These are phyloP conservation scores for Notoglanidium macrostoma DNA, from an alignment of 2,797 vertebrate species.

Conservation along the genomic window DNA sequence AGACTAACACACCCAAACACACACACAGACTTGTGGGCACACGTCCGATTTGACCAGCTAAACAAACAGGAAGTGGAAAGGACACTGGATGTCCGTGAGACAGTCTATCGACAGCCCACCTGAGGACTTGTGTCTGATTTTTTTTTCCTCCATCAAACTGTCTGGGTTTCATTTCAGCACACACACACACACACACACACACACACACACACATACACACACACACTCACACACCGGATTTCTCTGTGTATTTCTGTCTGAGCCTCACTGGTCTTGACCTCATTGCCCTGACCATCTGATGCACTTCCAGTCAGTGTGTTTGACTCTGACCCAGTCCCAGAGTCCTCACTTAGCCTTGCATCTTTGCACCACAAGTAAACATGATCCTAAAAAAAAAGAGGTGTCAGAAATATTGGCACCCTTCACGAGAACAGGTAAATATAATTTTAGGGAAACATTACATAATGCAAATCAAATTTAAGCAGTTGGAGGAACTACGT, in stretches of 20 bases:
- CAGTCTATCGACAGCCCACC: conserved; percentile 25
- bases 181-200: background rate
- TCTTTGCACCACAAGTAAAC: background rate
- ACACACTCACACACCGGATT: conserved; percentile 18
- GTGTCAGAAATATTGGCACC: background rate
- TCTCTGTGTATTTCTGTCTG: conserved; percentile 6
- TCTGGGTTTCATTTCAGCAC: conserved; percentile 7
- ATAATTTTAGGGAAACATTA: background rate
- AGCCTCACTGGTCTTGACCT: background rate
- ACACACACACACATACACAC: conserved; percentile 7
- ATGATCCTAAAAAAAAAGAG: background rate
- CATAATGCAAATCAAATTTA: background rate
- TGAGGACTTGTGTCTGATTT: conserved; percentile 18
- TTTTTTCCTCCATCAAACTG: conserved; percentile 6
- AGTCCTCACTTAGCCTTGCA: background rate
- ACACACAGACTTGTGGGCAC: background rate
- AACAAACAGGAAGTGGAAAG: conserved; percentile 48
- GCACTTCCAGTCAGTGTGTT: conserved; percentile 15
- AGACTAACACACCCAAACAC: background rate
- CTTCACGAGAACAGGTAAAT: background rate
- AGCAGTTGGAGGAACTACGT: background rate
- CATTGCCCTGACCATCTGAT: background rate
- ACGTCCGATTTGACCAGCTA: background rate
- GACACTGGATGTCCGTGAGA: conserved; percentile 40
- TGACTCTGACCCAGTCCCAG: conserved; percentile 5